Base-by-base conservation (phyloP, 1,140 invertebrate genomes). In the Apis cerana region DNA sequence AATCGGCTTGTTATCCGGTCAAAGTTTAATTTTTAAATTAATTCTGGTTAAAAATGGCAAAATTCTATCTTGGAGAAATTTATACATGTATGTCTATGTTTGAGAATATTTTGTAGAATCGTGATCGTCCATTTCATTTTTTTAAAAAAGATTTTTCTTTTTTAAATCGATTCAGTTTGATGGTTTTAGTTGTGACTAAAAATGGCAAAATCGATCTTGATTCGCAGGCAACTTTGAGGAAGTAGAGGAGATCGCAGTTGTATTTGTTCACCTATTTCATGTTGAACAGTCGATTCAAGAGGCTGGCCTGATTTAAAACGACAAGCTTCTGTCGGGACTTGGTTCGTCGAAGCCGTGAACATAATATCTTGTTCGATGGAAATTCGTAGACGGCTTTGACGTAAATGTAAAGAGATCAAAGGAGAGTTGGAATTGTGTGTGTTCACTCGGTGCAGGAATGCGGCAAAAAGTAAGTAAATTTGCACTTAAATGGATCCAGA, bases 1-100 rank as follows among this genome's bases (percentile, higher is more conserved):
- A 82, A 84, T 84, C 78, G 65, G 17, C 62, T 68, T 43, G 54
- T 50, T 13, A 4, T 12, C 33, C 2, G 33, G 33, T 10, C 13
- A 8, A 21, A 15, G 59, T 5, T 43, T 7, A 43, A 43, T 7
- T 43, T 43, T 43, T 0, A 43, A 43, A 43, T 43, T 7, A 7
- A 43, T 43, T 43, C 33, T 43, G 4, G 33, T 43, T 43, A 7
- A 43, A 43, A 43, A 43, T 43, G 33, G 33, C 4, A 43, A 43
- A 43, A 43, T 43, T 43, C 33, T 43, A 43, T 43, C 33, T 43
- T 43, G 33, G 33, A 43, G 33, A 43, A 43, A 43, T 33, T 33
- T 33, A 33, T 33, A 33, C 2, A 59, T 59, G 0, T 17, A 27
- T 27, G 2, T 27, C 2, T 4, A 33, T 33, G 3, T 33, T 33